Conservation (phyloP, 37 sponge, comb jelly and placozoan genomes). For the Corticium candelabrum region DNA sequence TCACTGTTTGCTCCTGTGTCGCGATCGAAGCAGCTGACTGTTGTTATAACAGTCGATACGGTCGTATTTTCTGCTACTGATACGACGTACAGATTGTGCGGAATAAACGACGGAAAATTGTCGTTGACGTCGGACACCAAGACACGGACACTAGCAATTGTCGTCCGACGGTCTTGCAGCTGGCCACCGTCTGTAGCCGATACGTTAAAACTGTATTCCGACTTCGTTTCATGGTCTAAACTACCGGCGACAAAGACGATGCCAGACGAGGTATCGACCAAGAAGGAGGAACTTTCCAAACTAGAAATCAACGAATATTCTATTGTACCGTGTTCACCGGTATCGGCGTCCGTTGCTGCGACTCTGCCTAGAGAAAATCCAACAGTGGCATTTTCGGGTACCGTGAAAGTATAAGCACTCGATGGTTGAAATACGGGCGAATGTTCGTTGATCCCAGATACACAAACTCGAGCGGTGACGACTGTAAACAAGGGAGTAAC, state of each 20-base stretch:
- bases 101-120: not conserved
- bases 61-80: no score
- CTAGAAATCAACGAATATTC: constrained; percentile 19
- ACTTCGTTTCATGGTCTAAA: not conserved
- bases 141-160: not conserved
- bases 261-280: not conserved
- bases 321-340: constrained; percentile 34
- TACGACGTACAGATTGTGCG: no score
- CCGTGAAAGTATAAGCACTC: constrained; percentile 22
- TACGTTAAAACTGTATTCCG: not conserved
- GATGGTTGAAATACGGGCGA: constrained; percentile 13
- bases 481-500: not conserved
- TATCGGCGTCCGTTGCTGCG: constrained; percentile 30
- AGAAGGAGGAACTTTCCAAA: not conserved
- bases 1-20: not conserved
- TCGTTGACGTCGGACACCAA: constrained; percentile 5
- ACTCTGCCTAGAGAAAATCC: constrained; percentile 19
- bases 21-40: constrained; percentile 6
- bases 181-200: not conserved
- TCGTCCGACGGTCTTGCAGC: not conserved
- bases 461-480: not conserved
- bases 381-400: constrained; percentile 34
- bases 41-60: no score
- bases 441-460: not conserved
- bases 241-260: not conserved